Evolutionary conservation across 92 coral and sea anemone species (phyloP), one percentile per base, ranked within the genome.

Genomic region (Phymanthus crucifer): DNA sequence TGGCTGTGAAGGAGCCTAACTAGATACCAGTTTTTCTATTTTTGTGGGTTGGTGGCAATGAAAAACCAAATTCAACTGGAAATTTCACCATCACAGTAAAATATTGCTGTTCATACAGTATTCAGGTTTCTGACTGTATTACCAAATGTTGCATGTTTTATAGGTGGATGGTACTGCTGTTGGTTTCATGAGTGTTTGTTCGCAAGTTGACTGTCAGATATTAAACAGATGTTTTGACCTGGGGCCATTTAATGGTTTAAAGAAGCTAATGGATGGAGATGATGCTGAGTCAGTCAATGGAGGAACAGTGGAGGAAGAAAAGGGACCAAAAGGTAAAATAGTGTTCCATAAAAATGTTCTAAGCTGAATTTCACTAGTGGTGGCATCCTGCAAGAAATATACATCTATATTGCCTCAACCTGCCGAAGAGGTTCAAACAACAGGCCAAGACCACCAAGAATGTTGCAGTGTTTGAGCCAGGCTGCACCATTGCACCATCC

Each of bases 131-230:
- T 17, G 19, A 68, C 50, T 9, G 23, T 32, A 12, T 21, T 70
- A 70, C 31, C 21, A 6, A 14, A 26, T 33, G 56, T 17, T 76
- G 7, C 11, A n/a, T 21, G 16, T 24, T 68, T 37, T 67, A 2
- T 66, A 95, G 99, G 99, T 95, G 9, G 89, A 89, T 73, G 99
- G 98, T 64, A 93, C 91, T 2, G 99, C 98, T 34, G 97, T 95
- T 54, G 99, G 99, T 2, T 95, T 95, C 69, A 91, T 95, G 99
- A 93, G 99, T 83, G 86, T 93, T 26, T 89, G 98, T 73, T 90
- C 97, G 24, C 88, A 90, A 33, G 94, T 95, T 78, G 90, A 93
- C 80, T 82, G 85, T 45, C 89, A 85, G 27, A 73, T 95, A 29
- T 89, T 95, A 27, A 83, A 85, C 75, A 94, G 86, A 72, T 95